Base-by-base conservation (phyloP, 2,888 invertebrate species). In the Dryococelus australis region DNA sequence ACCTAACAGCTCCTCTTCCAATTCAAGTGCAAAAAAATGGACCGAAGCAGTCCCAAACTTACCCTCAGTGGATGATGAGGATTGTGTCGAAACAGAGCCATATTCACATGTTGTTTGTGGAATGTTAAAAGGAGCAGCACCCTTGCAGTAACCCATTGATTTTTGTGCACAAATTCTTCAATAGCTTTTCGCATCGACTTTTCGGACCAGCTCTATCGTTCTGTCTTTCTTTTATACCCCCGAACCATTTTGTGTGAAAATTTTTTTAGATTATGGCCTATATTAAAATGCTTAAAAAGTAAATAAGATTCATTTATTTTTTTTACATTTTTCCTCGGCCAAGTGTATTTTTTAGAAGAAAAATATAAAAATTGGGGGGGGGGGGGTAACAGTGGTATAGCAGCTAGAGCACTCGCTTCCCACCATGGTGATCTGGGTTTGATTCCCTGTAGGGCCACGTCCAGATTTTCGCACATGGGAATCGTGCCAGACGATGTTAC, bases 81-180 rank as follows among this genome's bases (percentile, higher is more conserved):
- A 47, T 83, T 83, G 13, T n/a, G 26, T 43, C 87, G 88, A 43
- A 80, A 79, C 87, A 85, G 83, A 26, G 87, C 78, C 28, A 88
- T 43, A 80, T 90, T 87, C 43, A 89, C n/a, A 85, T 16, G 89
- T 90, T 65, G 88, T 88, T 85, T 88, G 88, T 43, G 89, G 88
- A 53, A 90, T 87, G 78, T 43, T 53, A 83, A 87, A 89, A 79
- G 35, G 26, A 47, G 47, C 80, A 47, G 88, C 84, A 35, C 88
- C 89, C 86, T 86, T 86, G 80, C 78, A 27, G 83, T 88, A 89
- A n/a, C 90, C 89, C 86, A 86, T 88, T 88, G 83, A 28, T 87
- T n/a, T 87, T 87, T 16, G 1, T 85, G 85, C 53, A 87, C 51
- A 85, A 88, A 87, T 24, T 85, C 88, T 78, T 86, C 65, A 35